Evolutionary conservation across 2,888 invertebrate species (phyloP).

Genomic region (Eupithecia centaureata): DNA sequence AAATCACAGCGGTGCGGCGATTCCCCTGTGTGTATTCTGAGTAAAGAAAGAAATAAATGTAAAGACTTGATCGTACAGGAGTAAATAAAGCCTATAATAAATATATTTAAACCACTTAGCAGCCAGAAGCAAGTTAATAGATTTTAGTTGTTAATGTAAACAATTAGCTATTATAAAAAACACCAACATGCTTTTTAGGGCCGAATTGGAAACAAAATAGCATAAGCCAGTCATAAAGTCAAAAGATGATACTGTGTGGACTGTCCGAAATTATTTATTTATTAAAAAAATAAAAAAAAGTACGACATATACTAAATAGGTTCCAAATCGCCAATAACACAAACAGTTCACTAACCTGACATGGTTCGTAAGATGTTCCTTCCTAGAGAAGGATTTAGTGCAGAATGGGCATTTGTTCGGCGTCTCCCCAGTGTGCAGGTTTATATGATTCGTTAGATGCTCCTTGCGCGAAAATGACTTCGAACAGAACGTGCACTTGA

Average conservation of each 20-base stretch:
- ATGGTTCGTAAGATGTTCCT: conserved; percentile 89
- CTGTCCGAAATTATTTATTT: no score
- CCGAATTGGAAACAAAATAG: neutral
- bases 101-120: neutral
- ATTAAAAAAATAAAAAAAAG: no score
- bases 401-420: conserved; percentile 90
- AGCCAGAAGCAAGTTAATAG: conserved; percentile 2
- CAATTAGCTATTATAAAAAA: conserved; percentile 4
- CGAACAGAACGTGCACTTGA: conserved; percentile 88
- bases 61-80: neutral
- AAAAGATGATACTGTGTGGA: no score
- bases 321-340: neutral
- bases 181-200: neutral
- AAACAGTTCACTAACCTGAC: conserved; percentile 61
- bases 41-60: conserved; percentile 22
- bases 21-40: conserved; percentile 85
- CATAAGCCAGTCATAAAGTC: neutral
- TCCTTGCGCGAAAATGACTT: conserved; percentile 90
- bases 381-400: conserved; percentile 88
- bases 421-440: conserved; percentile 89
- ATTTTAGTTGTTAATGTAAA: neutral
- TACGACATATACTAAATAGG: neutral
- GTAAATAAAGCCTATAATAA: neutral
- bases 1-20: conserved; percentile 90
- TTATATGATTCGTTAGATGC: conserved; percentile 93